Percentiles rank a stretch among this genome's conserved stretches.
Evolutionary conservation across 2,888 invertebrate species (phyloP).

Genomic region (Quadroppia sp.): DNA sequence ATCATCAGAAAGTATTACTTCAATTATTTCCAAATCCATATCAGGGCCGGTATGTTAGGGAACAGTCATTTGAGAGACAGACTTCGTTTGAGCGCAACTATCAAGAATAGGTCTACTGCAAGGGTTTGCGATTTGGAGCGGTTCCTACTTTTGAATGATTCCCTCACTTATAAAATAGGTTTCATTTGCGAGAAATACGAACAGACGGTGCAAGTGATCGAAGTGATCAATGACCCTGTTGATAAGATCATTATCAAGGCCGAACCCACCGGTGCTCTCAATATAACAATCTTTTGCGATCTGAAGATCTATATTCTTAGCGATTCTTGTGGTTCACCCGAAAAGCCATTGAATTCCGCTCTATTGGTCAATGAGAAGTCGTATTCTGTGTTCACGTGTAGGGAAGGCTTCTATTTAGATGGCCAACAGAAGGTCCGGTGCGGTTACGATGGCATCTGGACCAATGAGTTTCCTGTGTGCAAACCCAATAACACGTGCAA

Average conservation of each 20-base stretch:
- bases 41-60: not conserved
- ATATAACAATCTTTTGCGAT: not conserved
- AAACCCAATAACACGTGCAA: not conserved
- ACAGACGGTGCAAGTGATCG: not conserved
- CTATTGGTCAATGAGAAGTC: not conserved
- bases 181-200: not conserved
- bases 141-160: not conserved
- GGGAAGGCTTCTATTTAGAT: not conserved
- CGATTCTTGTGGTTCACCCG: conserved; percentile 7
- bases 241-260: not conserved
- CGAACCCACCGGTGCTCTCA: not conserved
- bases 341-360: not conserved
- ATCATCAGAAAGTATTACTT: not conserved
- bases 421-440: not conserved
- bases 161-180: not conserved
- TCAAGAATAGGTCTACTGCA: not conserved
- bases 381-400: not conserved
- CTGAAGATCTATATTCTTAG: not conserved
- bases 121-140: not conserved
- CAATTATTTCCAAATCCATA: not conserved
- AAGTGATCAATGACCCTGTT: not conserved
- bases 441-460: not conserved
- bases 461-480: not conserved
- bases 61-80: not conserved
- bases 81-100: not conserved